Conservation (phyloP, 2,888 invertebrate genomes). For the Ophonus ardosiacus region DNA sequence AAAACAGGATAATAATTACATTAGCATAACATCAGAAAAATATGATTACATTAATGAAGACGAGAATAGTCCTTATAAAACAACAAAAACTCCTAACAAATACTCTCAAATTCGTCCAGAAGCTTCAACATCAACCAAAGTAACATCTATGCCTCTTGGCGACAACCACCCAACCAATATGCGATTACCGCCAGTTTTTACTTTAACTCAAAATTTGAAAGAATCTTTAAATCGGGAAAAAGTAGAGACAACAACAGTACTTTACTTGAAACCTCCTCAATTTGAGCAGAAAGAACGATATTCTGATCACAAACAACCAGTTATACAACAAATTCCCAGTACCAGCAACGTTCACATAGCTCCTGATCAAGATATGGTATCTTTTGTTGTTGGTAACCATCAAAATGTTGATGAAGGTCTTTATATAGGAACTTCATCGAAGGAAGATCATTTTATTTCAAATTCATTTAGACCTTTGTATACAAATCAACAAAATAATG, state of each 20-base stretch:
- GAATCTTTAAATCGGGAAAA: slow-evolving; percentile 74
- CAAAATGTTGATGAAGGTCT: slow-evolving; percentile 78
- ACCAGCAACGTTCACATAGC: slow-evolving; percentile 82
- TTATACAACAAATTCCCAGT: slow-evolving; percentile 75
- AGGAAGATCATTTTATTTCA: slow-evolving; percentile 76
- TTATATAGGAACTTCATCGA: slow-evolving; percentile 75
- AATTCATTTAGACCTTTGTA: slow-evolving; percentile 73
- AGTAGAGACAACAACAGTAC: slow-evolving; percentile 69
- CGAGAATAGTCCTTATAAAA: slow-evolving; percentile 43
- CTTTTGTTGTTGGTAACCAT: slow-evolving; percentile 81
- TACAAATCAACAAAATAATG: slow-evolving; percentile 65
- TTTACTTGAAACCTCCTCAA: slow-evolving; percentile 64
- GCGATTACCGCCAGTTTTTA: slow-evolving; percentile 67
- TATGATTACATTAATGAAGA: slow-evolving; percentile 49
- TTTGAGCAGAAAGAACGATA: slow-evolving; percentile 42
- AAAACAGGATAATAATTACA: slow-evolving; percentile 54
- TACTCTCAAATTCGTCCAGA: slow-evolving; percentile 61
- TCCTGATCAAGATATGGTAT: slow-evolving; percentile 81
- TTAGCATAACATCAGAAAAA: slow-evolving; percentile 59
- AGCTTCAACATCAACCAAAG: slow-evolving; percentile 68
- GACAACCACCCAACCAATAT: slow-evolving; percentile 71
- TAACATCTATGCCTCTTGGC: slow-evolving; percentile 75
- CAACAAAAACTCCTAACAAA: slow-evolving; percentile 51
- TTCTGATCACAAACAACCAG: slow-evolving; percentile 34
- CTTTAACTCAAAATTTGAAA: slow-evolving; percentile 73